Evolutionary conservation across 2,113 vertebrate genomes (phyloP).

Genomic region (Xyliphius kryptos): DNA sequence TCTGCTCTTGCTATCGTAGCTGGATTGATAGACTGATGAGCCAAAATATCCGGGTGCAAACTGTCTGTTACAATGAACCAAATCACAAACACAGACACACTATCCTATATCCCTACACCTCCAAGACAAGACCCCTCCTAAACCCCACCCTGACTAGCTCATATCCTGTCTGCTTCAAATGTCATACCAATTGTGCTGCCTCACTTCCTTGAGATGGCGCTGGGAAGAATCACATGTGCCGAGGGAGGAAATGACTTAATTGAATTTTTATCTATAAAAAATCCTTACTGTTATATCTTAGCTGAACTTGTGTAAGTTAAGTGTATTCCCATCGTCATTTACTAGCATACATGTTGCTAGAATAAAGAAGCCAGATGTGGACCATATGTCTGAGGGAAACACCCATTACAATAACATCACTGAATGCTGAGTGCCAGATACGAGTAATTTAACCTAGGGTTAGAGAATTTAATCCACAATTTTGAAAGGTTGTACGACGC

Average conservation of each 20-base stretch:
- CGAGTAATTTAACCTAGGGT: too few relatives aligned
- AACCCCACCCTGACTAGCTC: conserved; percentile 19
- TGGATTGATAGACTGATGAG: conserved; percentile 6
- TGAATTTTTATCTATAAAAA: conserved; percentile 3
- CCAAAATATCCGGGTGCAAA: conserved; percentile 16
- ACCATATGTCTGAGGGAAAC: conserved; percentile 25
- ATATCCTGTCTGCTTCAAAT: conserved; percentile 31
- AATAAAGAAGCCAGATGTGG: conserved; percentile 22
- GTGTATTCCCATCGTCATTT: conserved; percentile 12
- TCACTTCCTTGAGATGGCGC: conserved; percentile 34
- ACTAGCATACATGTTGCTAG: conserved; percentile 2
- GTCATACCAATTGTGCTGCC: conserved; percentile 18
- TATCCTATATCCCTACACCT: conserved; percentile 13
- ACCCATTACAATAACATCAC: conserved; percentile 34
- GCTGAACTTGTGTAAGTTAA: neutral
- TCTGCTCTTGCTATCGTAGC: too few relatives aligned
- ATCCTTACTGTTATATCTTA: neutral
- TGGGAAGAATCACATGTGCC: neutral
- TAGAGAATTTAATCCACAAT: too few relatives aligned
- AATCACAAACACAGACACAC: conserved; percentile 15
- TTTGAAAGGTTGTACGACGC: too few relatives aligned
- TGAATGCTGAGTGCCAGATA: conserved; percentile 21
- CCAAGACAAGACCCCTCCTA: neutral
- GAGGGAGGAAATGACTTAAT: conserved; percentile 29
- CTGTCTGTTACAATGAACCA: conserved; percentile 2